A percentile compares a stretch with the other conserved stretches of the same genome.
Conservation (phyloP, 2,797 vertebrate genomes). For the Botia almorhae region DNA sequence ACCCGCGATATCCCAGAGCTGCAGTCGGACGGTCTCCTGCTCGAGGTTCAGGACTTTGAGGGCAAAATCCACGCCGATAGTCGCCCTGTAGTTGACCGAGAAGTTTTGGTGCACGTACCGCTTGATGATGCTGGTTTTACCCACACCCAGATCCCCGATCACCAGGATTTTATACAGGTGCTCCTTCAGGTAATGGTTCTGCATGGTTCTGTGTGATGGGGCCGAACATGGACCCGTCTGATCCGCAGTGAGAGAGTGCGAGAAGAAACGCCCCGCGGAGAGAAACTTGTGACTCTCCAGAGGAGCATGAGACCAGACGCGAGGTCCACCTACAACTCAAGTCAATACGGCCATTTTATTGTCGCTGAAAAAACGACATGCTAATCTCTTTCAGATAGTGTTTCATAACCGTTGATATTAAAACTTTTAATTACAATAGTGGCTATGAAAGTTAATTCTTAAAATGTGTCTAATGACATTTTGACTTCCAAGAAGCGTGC, state of each 20-base stretch:
- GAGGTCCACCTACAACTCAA: neutral
- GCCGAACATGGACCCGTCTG: slow-evolving; percentile 35
- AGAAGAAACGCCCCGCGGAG: slow-evolving; percentile 42
- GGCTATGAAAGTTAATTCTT: too few relatives aligned
- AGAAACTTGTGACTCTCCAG: slow-evolving; percentile 49
- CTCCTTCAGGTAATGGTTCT: slow-evolving; percentile 82
- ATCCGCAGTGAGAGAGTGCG: neutral
- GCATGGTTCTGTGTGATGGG: slow-evolving; percentile 72
- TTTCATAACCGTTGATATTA: too few relatives aligned
- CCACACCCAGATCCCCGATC: slow-evolving; percentile 94
- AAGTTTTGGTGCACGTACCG: slow-evolving; percentile 96
- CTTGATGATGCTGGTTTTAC: slow-evolving; percentile 95
- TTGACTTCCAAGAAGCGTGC: too few relatives aligned
- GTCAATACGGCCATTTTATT: neutral
- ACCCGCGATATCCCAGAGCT: slow-evolving; percentile 98
- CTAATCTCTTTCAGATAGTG: too few relatives aligned
- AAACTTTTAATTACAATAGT: too few relatives aligned
- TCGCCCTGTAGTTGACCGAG: slow-evolving; percentile 92
- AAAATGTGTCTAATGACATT: too few relatives aligned
- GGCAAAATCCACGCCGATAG: slow-evolving; percentile 93
- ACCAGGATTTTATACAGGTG: slow-evolving; percentile 96
- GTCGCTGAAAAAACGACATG: too few relatives aligned
- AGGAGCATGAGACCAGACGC: slow-evolving; percentile 36
- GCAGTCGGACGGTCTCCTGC: slow-evolving; percentile 88
- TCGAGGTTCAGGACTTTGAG: slow-evolving; percentile 94